Evolutionary conservation across 2,797 vertebrate species (phyloP).

Genomic region (Enteromius unitaeniatus): DNA sequence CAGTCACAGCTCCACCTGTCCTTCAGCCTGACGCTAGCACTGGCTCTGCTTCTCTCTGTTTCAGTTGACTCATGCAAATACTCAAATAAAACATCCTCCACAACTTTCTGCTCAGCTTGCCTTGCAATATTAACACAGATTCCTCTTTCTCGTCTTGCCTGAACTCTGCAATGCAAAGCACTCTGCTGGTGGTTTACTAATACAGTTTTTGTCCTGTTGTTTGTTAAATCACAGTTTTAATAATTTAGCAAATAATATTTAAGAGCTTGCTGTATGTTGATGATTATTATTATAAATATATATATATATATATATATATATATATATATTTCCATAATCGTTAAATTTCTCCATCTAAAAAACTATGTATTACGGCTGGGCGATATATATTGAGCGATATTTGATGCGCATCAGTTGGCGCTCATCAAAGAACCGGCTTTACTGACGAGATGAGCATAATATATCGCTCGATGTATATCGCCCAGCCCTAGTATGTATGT

Average conservation of each 20-base stretch:
- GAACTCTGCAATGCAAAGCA: not conserved
- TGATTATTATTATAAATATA: no score
- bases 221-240: not conserved
- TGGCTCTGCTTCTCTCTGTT: not conserved
- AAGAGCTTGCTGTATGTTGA: not conserved
- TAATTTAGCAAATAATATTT: not conserved
- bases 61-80: conserved; percentile 8
- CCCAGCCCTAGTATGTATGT: no score
- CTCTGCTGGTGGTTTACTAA: conserved; percentile 10
- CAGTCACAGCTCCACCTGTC: conserved; percentile 48
- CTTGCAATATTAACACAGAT: conserved; percentile 7
- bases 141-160: conserved; percentile 6
- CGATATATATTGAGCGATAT: no score
- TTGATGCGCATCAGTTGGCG: no score
- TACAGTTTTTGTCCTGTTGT: not conserved
- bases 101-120: conserved; percentile 8
- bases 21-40: conserved; percentile 48
- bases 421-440: no score
- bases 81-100: not conserved
- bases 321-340: not conserved
- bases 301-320: no score
- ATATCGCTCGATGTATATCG: no score
- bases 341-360: not conserved
- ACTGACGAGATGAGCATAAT: no score
- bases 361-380: no score